These are phyloP conservation scores for Paraplagusia blochii DNA, from an alignment of 2,113 vertebrate species.

Conservation along the genomic window DNA sequence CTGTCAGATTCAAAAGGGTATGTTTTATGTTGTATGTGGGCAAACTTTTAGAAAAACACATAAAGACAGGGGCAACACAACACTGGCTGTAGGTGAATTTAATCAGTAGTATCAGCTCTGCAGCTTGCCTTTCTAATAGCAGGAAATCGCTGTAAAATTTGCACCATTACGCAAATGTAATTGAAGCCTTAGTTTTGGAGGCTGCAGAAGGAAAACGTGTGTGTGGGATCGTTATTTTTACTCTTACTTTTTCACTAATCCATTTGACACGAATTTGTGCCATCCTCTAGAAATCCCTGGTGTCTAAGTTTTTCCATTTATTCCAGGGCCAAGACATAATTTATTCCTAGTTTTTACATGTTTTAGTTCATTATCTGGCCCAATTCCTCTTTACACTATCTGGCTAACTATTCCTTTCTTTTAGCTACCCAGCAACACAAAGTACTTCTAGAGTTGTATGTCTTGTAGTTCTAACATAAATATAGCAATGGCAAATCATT, in stretches of 20 bases:
- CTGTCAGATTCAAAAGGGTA: conserved; percentile 17
- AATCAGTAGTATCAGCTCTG: conserved; percentile 3
- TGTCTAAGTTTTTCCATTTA: conserved; percentile 22
- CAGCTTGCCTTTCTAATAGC: conserved; percentile 9
- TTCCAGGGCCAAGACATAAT: conserved; percentile 24
- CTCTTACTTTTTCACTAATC: conserved; percentile 12
- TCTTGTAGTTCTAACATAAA: background rate
- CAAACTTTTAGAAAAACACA: conserved; percentile 10
- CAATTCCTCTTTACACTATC: background rate
- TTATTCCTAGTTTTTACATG: conserved; percentile 27
- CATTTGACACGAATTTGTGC: conserved; percentile 31
- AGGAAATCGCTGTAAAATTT: conserved; percentile 15
- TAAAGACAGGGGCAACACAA: conserved; percentile 20
- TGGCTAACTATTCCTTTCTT: conserved; percentile 1
- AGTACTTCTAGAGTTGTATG: background rate
- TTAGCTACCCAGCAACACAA: background rate
- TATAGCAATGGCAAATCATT: background rate
- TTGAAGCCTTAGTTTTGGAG: conserved; percentile 8
- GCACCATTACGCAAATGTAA: background rate
- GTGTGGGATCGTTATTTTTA: conserved; percentile 42
- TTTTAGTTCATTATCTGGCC: background rate
- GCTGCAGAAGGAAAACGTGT: conserved; percentile 3
- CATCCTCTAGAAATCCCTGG: conserved; percentile 20
- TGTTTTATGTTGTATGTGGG: conserved; percentile 24
- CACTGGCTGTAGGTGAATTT: conserved; percentile 8